These are phyloP conservation scores for Peromyscus leucopus DNA, from an alignment of 2,113 vertebrate species.

Conservation along the genomic window DNA sequence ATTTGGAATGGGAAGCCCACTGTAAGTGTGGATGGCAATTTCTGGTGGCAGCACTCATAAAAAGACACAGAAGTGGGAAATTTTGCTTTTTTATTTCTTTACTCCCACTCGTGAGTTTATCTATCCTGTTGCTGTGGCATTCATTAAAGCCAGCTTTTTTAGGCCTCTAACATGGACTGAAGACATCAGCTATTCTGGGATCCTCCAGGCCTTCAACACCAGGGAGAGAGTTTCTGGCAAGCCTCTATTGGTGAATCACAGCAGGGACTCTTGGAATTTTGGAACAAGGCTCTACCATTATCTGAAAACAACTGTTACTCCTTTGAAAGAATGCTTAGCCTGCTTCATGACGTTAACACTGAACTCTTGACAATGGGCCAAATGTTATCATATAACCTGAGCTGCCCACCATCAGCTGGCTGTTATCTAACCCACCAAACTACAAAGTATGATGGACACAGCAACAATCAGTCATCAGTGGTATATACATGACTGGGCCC, in stretches of 20 bases:
- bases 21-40: background rate
- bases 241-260: background rate
- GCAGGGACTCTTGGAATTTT: background rate
- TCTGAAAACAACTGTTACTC: background rate
- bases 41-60: background rate
- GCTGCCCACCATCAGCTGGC: background rate
- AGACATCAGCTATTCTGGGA: background rate
- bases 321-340: background rate
- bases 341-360: background rate
- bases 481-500: background rate
- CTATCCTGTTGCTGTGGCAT: background rate
- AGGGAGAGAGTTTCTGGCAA: background rate
- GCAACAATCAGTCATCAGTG: background rate
- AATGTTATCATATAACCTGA: background rate
- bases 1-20: background rate
- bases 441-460: background rate
- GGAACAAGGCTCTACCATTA: background rate
- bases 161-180: background rate
- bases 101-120: background rate
- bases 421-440: background rate
- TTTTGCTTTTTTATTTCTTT: background rate
- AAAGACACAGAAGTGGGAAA: background rate
- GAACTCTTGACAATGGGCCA: background rate
- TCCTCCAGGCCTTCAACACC: background rate
- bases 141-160: too few species aligned